Conservation (phyloP, 2,888 invertebrate genomes). For the Ectemnius continuus region DNA sequence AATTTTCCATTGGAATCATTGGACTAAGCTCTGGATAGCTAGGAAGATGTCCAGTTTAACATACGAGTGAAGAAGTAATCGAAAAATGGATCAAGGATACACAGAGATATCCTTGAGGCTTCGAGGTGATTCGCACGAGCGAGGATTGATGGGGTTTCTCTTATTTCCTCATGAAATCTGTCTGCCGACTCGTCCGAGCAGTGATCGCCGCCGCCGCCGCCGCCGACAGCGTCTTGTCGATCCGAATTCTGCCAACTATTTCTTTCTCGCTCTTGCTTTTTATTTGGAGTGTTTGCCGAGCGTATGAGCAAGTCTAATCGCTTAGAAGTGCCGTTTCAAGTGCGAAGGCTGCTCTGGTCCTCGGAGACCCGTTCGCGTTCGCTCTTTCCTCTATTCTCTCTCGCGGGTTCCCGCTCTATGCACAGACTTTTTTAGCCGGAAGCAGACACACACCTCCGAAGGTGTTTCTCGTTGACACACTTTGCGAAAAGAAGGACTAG, state of each 20-base stretch:
- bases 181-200: too few relatives aligned
- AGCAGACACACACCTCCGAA: constrained; percentile 11
- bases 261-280: too few relatives aligned
- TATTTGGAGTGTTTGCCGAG: too few relatives aligned
- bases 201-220: too few relatives aligned
- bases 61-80: neutral
- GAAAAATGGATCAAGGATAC: constrained; percentile 51
- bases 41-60: neutral
- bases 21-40: neutral
- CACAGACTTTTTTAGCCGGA: neutral
- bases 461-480: constrained; percentile 18
- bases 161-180: neutral
- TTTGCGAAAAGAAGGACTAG: constrained; percentile 4
- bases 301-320: too few relatives aligned
- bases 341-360: too few relatives aligned
- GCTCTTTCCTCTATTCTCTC: too few relatives aligned
- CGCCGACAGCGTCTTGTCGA: too few relatives aligned
- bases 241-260: neutral
- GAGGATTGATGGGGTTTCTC: constrained; percentile 24
- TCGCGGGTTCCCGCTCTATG: too few relatives aligned
- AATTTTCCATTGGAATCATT: too few relatives aligned
- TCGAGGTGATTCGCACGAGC: constrained; percentile 30
- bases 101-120: constrained; percentile 38
- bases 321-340: too few relatives aligned
- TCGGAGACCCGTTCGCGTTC: too few relatives aligned